Conservation (phyloP, 2,888 invertebrate species). For the Cephalotes varians region DNA sequence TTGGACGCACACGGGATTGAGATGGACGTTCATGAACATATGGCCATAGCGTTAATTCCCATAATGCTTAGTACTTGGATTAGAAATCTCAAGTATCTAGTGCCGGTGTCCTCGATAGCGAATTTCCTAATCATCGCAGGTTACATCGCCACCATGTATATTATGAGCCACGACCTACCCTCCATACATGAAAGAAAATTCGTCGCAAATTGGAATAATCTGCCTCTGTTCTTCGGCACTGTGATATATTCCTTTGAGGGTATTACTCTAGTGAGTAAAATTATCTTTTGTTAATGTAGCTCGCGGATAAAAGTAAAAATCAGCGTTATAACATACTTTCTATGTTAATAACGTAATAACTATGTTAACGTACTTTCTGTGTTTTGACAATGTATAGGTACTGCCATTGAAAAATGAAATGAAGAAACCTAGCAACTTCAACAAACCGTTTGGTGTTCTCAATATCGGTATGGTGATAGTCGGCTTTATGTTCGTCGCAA, state of each 20-base stretch:
- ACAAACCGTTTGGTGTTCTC: conserved; percentile 93
- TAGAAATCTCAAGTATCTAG: conserved; percentile 91
- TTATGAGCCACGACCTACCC: conserved; percentile 91
- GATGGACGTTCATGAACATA: conserved; percentile 90
- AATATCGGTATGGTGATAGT: conserved; percentile 96
- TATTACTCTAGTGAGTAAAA: conserved; percentile 92
- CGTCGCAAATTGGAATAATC: conserved; percentile 88
- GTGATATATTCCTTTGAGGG: conserved; percentile 99
- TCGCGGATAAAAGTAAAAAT: background rate
- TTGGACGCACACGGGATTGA: conserved; percentile 89
- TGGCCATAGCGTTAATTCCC: conserved; percentile 91
- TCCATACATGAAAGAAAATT: conserved; percentile 88
- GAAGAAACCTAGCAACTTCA: conserved; percentile 92
- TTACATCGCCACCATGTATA: conserved; percentile 91
- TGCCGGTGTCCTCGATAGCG: conserved; percentile 92
- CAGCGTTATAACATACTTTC: background rate
- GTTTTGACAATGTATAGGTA: conserved; percentile 87
- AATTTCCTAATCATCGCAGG: conserved; percentile 92
- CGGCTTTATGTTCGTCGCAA: conserved; percentile 91
- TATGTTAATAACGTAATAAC: too few relatives aligned
- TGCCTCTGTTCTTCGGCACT: conserved; percentile 98
- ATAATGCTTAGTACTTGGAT: conserved; percentile 92
- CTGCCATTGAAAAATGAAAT: conserved; percentile 97
- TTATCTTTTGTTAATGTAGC: background rate
- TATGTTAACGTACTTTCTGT: background rate